Conservation (phyloP, 1,140 invertebrate genomes). For the Solen grandis region DNA sequence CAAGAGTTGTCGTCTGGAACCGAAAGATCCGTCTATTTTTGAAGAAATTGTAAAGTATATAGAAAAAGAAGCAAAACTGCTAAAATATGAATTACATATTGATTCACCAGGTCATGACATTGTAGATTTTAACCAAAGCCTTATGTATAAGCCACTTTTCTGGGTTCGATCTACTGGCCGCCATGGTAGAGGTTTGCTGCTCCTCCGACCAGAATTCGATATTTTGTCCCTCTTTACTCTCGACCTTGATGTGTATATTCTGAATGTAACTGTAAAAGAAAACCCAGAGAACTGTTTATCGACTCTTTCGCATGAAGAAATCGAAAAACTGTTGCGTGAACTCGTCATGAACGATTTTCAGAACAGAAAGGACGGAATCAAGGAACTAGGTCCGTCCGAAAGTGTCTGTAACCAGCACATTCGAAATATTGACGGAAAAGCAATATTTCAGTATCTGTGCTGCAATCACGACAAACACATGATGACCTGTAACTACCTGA, state of each 20-base stretch:
- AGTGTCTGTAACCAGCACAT: constrained; percentile 24
- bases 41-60: no score
- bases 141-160: not conserved
- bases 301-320: not conserved
- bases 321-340: constrained; percentile 3
- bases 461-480: not conserved
- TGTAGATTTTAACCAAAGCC: constrained; percentile 33
- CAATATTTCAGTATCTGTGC: no score
- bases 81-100: no score
- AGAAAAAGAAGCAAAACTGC: no score
- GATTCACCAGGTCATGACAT: no score
- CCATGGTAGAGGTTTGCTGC: constrained; percentile 8
- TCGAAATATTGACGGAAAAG: not conserved
- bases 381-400: not conserved
- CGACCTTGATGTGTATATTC: not conserved
- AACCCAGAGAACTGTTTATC: not conserved
- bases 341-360: constrained; percentile 23
- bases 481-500: not conserved
- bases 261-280: constrained; percentile 7
- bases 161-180: constrained; percentile 20
- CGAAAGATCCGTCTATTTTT: no score
- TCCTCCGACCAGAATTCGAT: constrained; percentile 8
- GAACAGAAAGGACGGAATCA: not conserved
- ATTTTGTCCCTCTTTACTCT: constrained; percentile 5
- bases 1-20: no score